Base-by-base conservation (phyloP, 2,888 invertebrate genomes). In the Acrocera orbiculus region DNA sequence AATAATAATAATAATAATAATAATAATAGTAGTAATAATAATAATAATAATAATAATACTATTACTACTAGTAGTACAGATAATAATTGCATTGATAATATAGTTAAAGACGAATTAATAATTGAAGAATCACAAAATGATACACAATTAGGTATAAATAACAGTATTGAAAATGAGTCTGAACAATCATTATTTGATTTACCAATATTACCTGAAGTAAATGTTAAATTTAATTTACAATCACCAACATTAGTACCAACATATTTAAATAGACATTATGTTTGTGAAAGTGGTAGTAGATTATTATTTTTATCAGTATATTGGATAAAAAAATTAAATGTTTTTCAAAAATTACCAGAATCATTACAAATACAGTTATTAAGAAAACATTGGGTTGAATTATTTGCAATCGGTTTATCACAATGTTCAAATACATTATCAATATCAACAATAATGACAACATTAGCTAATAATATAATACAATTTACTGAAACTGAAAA, bases 221-320 rank as follows among this genome's bases (percentile, higher is more conserved):
- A 79, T 51, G 71, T 74, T 40, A 63, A 69, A 29, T 87, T 87
- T 52, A 75, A 76, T 48, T 60, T 87, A 43, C 77, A 80, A 46
- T 75, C 82, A 27, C 74, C 76, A 10, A 70, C 73, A 16, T 74
- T 85, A 5, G 77, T 85, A 46, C 83, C 89, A 10, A 71, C 82
- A n/a, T 86, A 83, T 61, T 70, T 92, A 47, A 87, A 90, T 45
- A 75, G 87, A 50, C 92, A 93, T 63, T 92, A 86, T 50, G 83
- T 87, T 32, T 95, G 92, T 62, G 95, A 96, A 65, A 86, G 85
- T 45, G 92, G 89, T 16, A 89, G 93, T 3, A 65, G 95, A 30
- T 69, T 96, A 34, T 69, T 96, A 36, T 90, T 92, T 51, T 70
- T 90, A 8, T 76, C 81, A 10, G 79, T 92, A 36, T 80, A 92